Base-by-base conservation (phyloP, 2,797 vertebrate species). In the Pterois miles region DNA sequence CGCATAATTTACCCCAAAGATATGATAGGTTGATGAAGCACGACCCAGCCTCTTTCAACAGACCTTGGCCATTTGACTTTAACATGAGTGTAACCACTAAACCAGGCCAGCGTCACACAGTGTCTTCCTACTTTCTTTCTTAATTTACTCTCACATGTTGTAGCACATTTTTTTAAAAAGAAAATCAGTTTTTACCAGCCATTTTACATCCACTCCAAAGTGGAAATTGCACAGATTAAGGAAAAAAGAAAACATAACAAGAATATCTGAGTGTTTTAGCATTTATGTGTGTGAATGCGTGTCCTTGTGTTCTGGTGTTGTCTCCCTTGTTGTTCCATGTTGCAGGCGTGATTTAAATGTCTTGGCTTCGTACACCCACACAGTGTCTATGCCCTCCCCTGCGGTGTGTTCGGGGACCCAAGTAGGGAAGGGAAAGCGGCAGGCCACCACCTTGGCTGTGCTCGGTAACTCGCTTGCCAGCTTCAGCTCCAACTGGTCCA, bases 391-490 rank as follows among this genome's bases (percentile, higher is more conserved):
- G 73, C 98, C 98, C 74, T 98, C 96, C 67, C 98, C 98, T 0
- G 88, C 64, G 4, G 93, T 92, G 4, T 86, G 87, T 88, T 96
- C 94, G 7, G 98, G 96, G 27, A 93, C 93, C 98, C 98, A 99
- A 48, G 91, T 93, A 1, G 98, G 98, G 76, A 99, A 99, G 63
- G 98, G 98, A 80, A 99, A 99, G 63, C 98, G 96, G 74, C 98
- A 99, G 18, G 98, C 98, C 40, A 99, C 94, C 80, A 99, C 96
- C 85, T 95, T 94, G 29, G 98, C 94, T 48, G 93, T 91, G 11
- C 67, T 90, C 6, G 91, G 80, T 20, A 99, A 93, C 84, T 99
- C 98, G 0, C 76, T 91, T 46, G 94, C 92, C 33, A 99, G 94
- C 74, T 99, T 99, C 85, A 95, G 89, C 92, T 97, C 96, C 75